These are phyloP conservation scores for Tenthredo notha DNA, from an alignment of 2,888 invertebrate species.

Conservation along the genomic window DNA sequence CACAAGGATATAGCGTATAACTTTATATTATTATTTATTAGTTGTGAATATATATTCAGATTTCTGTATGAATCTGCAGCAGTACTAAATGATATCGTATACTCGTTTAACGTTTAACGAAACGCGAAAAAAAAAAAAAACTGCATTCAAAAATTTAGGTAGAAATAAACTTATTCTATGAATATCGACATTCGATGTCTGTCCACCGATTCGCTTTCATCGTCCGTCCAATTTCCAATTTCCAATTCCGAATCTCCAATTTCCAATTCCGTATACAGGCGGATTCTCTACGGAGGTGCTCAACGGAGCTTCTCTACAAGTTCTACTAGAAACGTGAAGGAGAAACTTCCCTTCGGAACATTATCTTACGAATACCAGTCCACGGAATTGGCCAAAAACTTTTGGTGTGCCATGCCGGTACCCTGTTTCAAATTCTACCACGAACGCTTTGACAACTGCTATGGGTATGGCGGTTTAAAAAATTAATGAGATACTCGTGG, in stretches of 20 bases:
- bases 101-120: not conserved
- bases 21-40: too few species aligned
- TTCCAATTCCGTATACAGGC: conserved; percentile 21
- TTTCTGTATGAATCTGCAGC: not conserved
- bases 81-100: not conserved
- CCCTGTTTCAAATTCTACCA: not conserved
- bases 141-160: not conserved
- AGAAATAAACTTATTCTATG: conserved; percentile 24
- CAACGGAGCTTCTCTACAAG: conserved; percentile 1
- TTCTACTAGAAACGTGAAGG: not conserved
- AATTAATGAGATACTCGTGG: not conserved
- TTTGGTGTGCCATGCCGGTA: not conserved
- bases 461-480: not conserved
- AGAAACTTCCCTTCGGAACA: not conserved
- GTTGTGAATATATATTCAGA: not conserved
- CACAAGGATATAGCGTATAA: not conserved
- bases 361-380: not conserved
- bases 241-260: conserved; percentile 40
- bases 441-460: not conserved
- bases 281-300: conserved; percentile 32
- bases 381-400: conserved; percentile 4
- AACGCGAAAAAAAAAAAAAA: not conserved
- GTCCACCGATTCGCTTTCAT: conserved; percentile 32
- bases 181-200: conserved; percentile 21
- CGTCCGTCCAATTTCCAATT: conserved; percentile 38